A percentile compares a stretch with the other conserved stretches of the same genome.
Evolutionary conservation across 2,797 vertebrate species (phyloP).

Genomic region (Poliocrania exsul): DNA sequence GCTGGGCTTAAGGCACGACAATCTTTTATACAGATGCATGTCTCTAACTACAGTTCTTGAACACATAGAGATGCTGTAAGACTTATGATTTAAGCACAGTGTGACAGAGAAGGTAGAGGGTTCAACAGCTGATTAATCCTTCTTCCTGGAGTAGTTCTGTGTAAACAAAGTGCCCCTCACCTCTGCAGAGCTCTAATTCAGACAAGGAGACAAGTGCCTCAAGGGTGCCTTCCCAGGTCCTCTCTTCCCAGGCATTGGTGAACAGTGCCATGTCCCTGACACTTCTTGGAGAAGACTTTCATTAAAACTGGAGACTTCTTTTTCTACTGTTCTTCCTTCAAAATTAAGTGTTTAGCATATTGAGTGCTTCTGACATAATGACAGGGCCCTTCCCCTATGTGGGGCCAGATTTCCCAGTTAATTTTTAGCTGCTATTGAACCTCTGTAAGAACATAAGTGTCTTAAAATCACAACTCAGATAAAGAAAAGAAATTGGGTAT

Average conservation of each 20-base stretch:
- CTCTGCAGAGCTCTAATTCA: background rate
- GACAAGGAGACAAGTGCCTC: background rate
- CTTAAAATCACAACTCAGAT: background rate
- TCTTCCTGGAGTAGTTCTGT: background rate
- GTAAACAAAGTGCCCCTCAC: background rate
- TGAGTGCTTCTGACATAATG: background rate
- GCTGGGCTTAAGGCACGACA: background rate
- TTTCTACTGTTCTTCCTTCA: background rate
- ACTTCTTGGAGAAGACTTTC: background rate
- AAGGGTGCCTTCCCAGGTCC: accelerated
- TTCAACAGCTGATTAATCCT: background rate
- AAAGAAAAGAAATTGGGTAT: background rate
- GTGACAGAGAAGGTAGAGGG: background rate
- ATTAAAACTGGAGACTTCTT: background rate
- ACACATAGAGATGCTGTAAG: background rate
- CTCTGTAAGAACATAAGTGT: background rate
- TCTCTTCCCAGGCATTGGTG: background rate
- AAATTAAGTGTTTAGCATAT: background rate
- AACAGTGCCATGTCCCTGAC: background rate
- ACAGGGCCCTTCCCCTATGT: accelerated
- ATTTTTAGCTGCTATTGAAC: background rate
- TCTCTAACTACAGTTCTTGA: background rate
- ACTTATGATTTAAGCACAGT: background rate
- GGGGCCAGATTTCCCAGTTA: background rate
- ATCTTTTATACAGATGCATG: background rate